Evolutionary conservation across 2,797 vertebrate species (phyloP).

Genomic region (Poecilia picta): DNA sequence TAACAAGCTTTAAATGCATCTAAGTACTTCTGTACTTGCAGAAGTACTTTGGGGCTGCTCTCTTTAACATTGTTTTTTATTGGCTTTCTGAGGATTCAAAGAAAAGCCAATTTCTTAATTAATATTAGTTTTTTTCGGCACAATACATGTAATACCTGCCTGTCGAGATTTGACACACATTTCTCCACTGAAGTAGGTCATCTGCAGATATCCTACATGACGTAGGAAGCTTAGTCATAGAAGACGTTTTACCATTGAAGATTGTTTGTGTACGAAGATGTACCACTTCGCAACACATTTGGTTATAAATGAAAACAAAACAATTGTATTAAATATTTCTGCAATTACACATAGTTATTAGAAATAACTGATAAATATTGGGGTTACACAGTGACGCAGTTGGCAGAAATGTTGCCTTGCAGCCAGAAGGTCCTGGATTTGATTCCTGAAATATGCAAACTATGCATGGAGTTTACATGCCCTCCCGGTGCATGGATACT

Average conservation of each 20-base stretch:
- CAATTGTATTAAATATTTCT: background rate
- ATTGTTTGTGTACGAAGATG: background rate
- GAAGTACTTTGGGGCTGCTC: background rate
- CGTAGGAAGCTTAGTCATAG: background rate
- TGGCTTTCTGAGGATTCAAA: background rate
- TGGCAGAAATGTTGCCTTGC: too few relatives aligned
- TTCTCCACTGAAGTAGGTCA: slow-evolving; percentile 10
- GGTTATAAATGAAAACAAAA: background rate
- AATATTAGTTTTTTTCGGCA: background rate
- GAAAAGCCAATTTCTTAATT: background rate
- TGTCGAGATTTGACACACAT: slow-evolving; percentile 4
- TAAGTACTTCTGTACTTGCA: background rate
- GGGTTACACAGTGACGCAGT: too few relatives aligned
- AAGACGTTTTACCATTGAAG: background rate
- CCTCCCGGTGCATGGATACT: too few relatives aligned
- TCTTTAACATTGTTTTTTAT: background rate
- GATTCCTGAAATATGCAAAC: too few relatives aligned
- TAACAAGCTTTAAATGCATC: background rate
- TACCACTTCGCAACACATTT: slow-evolving; percentile 7
- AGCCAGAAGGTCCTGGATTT: too few relatives aligned
- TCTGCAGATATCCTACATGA: slow-evolving; percentile 14
- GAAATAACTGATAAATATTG: background rate
- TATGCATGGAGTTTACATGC: too few relatives aligned
- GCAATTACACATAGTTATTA: background rate
- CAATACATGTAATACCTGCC: background rate